phyloP scores from a whole-genome alignment of 2,113 vertebrate genomes.

The Leptocoma aspasia region DNA sequence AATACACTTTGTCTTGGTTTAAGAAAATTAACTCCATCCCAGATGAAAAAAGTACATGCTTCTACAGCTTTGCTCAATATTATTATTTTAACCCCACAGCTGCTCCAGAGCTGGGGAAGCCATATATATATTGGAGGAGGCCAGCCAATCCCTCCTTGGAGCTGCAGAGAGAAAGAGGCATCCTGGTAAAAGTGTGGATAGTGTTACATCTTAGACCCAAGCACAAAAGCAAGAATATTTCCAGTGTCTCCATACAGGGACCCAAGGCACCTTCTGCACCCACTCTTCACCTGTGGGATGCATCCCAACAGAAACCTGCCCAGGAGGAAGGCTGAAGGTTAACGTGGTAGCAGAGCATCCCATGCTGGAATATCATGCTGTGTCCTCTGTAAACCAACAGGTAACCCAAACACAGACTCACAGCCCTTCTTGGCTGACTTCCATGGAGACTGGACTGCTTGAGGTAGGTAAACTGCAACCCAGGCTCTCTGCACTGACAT shows the following conservation, averaged over 20 bases:
- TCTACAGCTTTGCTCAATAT: not conserved
- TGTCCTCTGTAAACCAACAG: not conserved
- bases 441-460: not conserved
- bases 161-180: not conserved
- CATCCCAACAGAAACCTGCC: not conserved
- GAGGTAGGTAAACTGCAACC: not conserved
- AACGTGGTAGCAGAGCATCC: accelerated
- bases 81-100: not conserved
- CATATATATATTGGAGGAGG: not conserved
- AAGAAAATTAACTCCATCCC: not conserved
- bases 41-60: not conserved
- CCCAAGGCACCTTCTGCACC: not conserved
- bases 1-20: not conserved
- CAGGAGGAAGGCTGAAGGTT: not conserved
- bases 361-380: accelerated
- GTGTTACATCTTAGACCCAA: not conserved
- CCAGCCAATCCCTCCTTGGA: not conserved
- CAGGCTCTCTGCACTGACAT: not conserved
- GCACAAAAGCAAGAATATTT: not conserved
- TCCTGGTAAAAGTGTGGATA: accelerated
- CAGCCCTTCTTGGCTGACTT: not conserved
- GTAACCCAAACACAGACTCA: not conserved
- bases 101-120: not conserved
- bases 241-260: not conserved
- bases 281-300: not conserved